Base-by-base conservation (phyloP, 2,113 vertebrate genomes). In the Melospiza melodia region DNA sequence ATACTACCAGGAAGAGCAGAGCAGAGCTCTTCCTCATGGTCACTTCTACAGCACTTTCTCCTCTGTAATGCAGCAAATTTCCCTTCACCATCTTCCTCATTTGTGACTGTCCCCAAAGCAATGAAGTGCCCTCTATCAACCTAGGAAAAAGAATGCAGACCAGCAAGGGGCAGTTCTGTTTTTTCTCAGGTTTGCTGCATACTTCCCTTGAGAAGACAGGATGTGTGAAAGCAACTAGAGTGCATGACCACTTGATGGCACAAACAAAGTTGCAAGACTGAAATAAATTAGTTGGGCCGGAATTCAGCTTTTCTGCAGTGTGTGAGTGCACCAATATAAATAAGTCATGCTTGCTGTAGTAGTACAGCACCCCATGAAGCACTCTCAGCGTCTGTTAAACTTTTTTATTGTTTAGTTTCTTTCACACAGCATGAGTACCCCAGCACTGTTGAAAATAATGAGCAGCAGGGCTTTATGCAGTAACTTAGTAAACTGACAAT, bases 171-270 rank as follows among this genome's bases (percentile, higher is more conserved):
- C 61, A 17, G 28, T 82, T 68, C 15, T 66, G 3, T 66, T 72
- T 69, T n/a, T 22, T 78, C 4, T 91, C 12, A 43, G 8, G 23
- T 10, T 79, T 89, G 43, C 43, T 85, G 13, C 77, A 4, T 39
- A 35, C 23, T 87, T 79, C 31, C 10, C 19, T 55, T 63, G 35
- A 69, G 44, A 82, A 54, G 30, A 20, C 27, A 12, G 51, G 69
- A 6, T 51, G 41, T 61, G 33, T 41, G 83, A 84, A 89, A 93
- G 48, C 24, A 69, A 18, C 25, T 69, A 24, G 41, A 59, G 14
- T 63, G 30, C 28, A 62, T 95, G 63, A 65, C 67, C 84, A 63
- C 85, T 94, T 96, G 87, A 76, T 91, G 96, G 83, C 89, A 90
- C 75, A 94, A 78, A 92, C 63, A 90, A 84, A 86, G 82, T 39